Conservation (phyloP, 2,888 invertebrate genomes). For the Drosophila sordidapex region DNA sequence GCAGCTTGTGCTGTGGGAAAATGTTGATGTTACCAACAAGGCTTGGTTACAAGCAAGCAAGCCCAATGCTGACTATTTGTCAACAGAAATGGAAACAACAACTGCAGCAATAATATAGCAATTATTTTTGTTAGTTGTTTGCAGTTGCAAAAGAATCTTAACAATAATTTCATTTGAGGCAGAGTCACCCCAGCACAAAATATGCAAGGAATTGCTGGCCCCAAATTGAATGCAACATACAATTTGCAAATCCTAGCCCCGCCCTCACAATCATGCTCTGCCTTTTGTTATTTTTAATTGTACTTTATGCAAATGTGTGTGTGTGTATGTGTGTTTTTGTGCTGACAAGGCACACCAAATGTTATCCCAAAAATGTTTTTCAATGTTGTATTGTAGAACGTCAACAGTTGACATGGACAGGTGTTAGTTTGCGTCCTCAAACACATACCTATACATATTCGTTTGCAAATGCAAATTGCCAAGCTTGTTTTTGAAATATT, state of each 20-base stretch:
- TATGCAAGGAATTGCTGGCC: conserved; percentile 65
- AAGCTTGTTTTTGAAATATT: conserved; percentile 50
- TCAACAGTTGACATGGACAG: conserved; percentile 66
- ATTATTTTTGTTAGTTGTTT: conserved; percentile 58
- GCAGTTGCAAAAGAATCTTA: conserved; percentile 60
- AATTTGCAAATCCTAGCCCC: conserved; percentile 30
- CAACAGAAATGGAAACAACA: conserved; percentile 21
- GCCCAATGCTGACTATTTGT: conserved; percentile 47
- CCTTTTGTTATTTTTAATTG: conserved; percentile 72
- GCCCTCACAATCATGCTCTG: not conserved
- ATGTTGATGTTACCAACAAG: conserved; percentile 61
- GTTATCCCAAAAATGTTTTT: conserved; percentile 53
- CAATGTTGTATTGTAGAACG: conserved; percentile 54
- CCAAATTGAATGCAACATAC: conserved; percentile 35
- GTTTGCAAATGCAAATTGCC: conserved; percentile 54
- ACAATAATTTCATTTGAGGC: conserved; percentile 65
- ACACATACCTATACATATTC: conserved; percentile 16
- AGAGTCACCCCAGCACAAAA: conserved; percentile 44
- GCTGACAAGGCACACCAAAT: conserved; percentile 61
- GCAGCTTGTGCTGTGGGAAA: conserved; percentile 9
- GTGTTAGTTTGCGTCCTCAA: conserved; percentile 60
- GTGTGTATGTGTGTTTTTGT: conserved; percentile 22
- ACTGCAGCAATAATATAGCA: conserved; percentile 39
- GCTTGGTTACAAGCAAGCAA: conserved; percentile 36
- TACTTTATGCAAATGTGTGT: conserved; percentile 66